Evolutionary conservation across 2,888 invertebrate genomes (phyloP).

Genomic region (Mesorhabditis belari): DNA sequence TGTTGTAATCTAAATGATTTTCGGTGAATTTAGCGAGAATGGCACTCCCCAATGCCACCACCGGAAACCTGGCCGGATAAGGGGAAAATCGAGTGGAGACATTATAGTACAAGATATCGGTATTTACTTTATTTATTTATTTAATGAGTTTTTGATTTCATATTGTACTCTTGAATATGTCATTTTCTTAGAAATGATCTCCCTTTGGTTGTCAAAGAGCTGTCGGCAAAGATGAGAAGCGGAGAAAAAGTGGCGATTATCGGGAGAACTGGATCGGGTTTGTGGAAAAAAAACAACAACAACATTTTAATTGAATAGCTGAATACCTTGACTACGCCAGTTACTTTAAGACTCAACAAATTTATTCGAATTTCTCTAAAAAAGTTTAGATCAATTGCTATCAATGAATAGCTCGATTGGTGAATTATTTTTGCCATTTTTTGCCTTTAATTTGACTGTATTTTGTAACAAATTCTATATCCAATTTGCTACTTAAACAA

Average conservation of each 20-base stretch:
- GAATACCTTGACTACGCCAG: too few relatives aligned
- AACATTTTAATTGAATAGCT: too few relatives aligned
- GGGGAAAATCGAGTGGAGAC: constrained; percentile 49
- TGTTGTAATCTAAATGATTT: not conserved
- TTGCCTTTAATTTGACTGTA: too few relatives aligned
- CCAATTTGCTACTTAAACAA: too few relatives aligned
- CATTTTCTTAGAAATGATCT: constrained; percentile 24
- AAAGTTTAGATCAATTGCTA: too few relatives aligned
- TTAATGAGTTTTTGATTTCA: not conserved
- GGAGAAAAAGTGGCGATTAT: constrained; percentile 65
- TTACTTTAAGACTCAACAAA: too few relatives aligned
- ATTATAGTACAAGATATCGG: constrained; percentile 44
- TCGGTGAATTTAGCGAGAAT: constrained; percentile 18
- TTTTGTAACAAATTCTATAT: too few relatives aligned
- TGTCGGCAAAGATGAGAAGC: constrained; percentile 62
- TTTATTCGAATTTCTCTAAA: too few relatives aligned
- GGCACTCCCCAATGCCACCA: constrained; percentile 10
- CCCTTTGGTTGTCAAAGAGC: constrained; percentile 74
- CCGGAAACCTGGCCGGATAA: constrained; percentile 48
- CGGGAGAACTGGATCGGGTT: constrained; percentile 53
- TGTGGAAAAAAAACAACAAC: too few relatives aligned
- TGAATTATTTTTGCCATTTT: too few relatives aligned
- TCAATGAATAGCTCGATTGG: too few relatives aligned
- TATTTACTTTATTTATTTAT: not conserved
- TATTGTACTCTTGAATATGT: not conserved